These are phyloP conservation scores for Hestina assimilis DNA, from an alignment of 1,140 invertebrate genomes.

Conservation along the genomic window DNA sequence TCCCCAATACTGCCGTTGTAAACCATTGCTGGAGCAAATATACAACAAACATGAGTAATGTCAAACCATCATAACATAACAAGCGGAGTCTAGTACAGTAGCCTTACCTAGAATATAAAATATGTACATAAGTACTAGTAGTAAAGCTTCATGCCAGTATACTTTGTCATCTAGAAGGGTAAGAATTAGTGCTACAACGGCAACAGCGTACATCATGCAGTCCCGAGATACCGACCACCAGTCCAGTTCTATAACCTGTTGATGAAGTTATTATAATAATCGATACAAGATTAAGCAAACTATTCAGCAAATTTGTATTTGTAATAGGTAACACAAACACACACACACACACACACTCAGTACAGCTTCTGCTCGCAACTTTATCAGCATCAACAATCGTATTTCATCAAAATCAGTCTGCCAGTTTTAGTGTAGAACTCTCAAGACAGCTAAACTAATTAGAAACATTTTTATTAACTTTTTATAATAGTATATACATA, in stretches of 20 bases:
- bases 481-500: too few species aligned
- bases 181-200: constrained; percentile 88
- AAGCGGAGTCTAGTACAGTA: background rate
- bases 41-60: background rate
- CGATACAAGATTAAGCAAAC: too few species aligned
- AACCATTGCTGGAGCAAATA: constrained; percentile 56
- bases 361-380: too few species aligned
- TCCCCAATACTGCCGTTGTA: constrained; percentile 54
- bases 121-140: constrained; percentile 85
- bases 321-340: too few species aligned
- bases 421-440: too few species aligned
- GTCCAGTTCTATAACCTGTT: constrained; percentile 87
- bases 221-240: constrained; percentile 95
- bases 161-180: constrained; percentile 88
- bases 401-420: too few species aligned
- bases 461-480: too few species aligned
- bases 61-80: background rate
- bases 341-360: too few species aligned
- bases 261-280: background rate
- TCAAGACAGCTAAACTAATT: too few species aligned
- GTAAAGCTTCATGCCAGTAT: constrained; percentile 88
- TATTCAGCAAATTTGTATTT: too few species aligned
- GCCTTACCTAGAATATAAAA: constrained; percentile 83
- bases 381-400: too few species aligned
- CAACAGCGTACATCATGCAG: constrained; percentile 89